These are phyloP conservation scores for Trichogramma dendrolimi DNA, from an alignment of 2,888 invertebrate species.

Conservation along the genomic window DNA sequence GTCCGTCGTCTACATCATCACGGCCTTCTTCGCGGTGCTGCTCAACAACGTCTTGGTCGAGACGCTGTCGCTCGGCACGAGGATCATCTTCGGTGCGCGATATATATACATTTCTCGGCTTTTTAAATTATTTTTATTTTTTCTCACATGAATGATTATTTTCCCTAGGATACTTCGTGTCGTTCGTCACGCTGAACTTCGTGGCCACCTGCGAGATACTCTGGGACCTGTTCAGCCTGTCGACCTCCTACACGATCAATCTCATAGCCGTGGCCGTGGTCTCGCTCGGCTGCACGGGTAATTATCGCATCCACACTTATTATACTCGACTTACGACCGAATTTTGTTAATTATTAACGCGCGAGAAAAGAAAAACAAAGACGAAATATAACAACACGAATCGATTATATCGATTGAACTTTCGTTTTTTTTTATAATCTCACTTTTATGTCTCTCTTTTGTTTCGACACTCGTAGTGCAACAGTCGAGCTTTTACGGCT, in stretches of 20 bases:
- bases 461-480: slow-evolving; percentile 59
- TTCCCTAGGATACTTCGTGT: slow-evolving; percentile 70
- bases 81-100: slow-evolving; percentile 81
- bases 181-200: slow-evolving; percentile 75
- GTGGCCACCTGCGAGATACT: slow-evolving; percentile 83
- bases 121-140: neutral
- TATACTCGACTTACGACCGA: neutral
- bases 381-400: neutral
- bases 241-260: slow-evolving; percentile 79
- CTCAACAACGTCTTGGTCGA: slow-evolving; percentile 82
- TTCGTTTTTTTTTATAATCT: slow-evolving; percentile 18
- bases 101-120: neutral
- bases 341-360: neutral
- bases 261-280: slow-evolving; percentile 79
- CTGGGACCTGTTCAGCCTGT: slow-evolving; percentile 74
- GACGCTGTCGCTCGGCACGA: slow-evolving; percentile 72
- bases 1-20: slow-evolving; percentile 87
- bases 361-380: no score
- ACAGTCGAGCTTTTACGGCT: slow-evolving; percentile 91
- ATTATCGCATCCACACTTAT: slow-evolving; percentile 8
- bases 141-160: neutral
- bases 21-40: slow-evolving; percentile 81
- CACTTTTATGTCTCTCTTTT: neutral
- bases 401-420: slow-evolving; percentile 1
- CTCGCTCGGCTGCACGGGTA: slow-evolving; percentile 81